Conservation (phyloP, 64 coral and sea anemone species). For the Pocillopora verrucosa region DNA sequence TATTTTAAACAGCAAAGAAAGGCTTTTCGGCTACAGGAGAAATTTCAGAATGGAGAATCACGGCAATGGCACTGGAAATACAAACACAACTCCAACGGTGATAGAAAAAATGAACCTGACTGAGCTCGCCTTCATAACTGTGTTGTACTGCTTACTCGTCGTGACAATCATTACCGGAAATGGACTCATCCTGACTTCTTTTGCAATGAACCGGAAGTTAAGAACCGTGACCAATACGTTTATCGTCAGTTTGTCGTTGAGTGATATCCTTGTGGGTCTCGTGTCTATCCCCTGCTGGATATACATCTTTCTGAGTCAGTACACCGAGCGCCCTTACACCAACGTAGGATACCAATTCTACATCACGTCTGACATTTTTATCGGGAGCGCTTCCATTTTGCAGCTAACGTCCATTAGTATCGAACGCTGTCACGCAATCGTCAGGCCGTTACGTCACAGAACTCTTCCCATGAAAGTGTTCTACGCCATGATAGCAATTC, state of each 20-base stretch:
- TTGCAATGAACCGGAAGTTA: constrained; percentile 78
- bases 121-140: constrained; percentile 45
- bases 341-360: constrained; percentile 62
- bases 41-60: not conserved
- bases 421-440: constrained; percentile 85
- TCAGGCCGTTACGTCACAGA: constrained; percentile 75
- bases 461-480: constrained; percentile 55
- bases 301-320: constrained; percentile 52
- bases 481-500: constrained; percentile 60
- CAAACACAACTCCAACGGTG: constrained; percentile 1
- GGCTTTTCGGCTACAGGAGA: not conserved
- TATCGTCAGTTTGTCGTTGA: constrained; percentile 74
- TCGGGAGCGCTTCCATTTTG: constrained; percentile 85
- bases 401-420: constrained; percentile 85
- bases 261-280: constrained; percentile 79
- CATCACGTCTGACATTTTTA: constrained; percentile 84
- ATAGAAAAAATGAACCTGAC: not conserved
- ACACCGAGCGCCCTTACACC: constrained; percentile 10
- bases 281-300: constrained; percentile 92
- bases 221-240: constrained; percentile 81
- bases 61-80: not conserved
- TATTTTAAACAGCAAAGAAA: not conserved
- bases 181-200: constrained; percentile 78
- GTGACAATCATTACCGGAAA: constrained; percentile 71
- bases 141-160: constrained; percentile 56